Percentiles rank a stretch among this genome's conserved stretches.
Conservation (phyloP, 1,140 invertebrate species). For the Eubasilissa regina region DNA sequence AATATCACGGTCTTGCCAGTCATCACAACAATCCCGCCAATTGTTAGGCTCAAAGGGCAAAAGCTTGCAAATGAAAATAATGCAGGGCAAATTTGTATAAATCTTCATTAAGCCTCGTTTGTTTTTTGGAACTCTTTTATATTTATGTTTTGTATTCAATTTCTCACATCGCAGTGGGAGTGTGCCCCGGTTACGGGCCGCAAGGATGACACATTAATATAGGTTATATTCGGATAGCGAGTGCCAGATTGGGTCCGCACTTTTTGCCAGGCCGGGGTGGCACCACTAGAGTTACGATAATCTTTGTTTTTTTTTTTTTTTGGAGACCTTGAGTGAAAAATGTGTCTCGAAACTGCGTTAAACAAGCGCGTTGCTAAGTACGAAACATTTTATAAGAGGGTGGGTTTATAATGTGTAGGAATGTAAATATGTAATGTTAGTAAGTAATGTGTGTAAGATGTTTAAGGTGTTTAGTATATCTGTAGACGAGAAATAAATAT, state of each 20-base stretch:
- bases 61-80: slow-evolving; percentile 51
- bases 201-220: slow-evolving; percentile 51
- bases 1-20: neutral
- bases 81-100: slow-evolving; percentile 53
- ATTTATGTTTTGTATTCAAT: slow-evolving; percentile 47
- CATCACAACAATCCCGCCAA: slow-evolving; percentile 6
- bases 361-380: too few relatives aligned
- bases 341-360: too few relatives aligned
- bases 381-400: too few relatives aligned
- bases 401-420: too few relatives aligned
- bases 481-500: too few relatives aligned
- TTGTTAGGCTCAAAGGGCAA: slow-evolving; percentile 45
- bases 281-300: slow-evolving; percentile 3
- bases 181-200: neutral
- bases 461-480: too few relatives aligned
- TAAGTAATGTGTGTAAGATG: too few relatives aligned
- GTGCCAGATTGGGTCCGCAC: slow-evolving; percentile 56
- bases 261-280: slow-evolving; percentile 43
- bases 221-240: slow-evolving; percentile 51
- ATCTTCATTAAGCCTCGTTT: slow-evolving; percentile 57
- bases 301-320: neutral
- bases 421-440: too few relatives aligned
- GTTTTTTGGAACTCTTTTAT: slow-evolving; percentile 52
- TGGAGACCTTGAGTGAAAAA: too few relatives aligned
- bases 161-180: slow-evolving; percentile 17